Base-by-base conservation (phyloP, 2,113 vertebrate species). In the Mola mola region DNA sequence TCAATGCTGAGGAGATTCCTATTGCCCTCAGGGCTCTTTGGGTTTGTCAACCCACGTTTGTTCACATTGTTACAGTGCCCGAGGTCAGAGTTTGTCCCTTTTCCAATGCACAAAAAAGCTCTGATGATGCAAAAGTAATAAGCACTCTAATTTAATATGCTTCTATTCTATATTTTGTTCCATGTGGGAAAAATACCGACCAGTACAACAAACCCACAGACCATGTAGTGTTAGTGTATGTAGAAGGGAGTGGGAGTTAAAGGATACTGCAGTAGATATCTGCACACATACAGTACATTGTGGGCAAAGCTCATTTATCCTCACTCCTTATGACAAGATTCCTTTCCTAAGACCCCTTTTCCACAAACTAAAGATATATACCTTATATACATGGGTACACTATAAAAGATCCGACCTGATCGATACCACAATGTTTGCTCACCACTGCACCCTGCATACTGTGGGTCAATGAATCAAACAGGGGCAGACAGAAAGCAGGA, bases 231-330 rank as follows among this genome's bases (percentile, higher is more conserved):
- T n/a, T n/a, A n/a, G n/a, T n/a, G n/a, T n/a, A 33, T 40, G 25
- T 19, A 12, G 17, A 11, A 8, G 16, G n/a, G 15, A n/a, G 21
- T 15, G 41, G 6, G 40, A 37, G 5, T 53, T 77, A 72, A 72
- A 79, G 21, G 59, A 65, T 38, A 62, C 48, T 66, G 33, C 51
- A 25, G 44, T 33, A 57, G 33, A 53, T 56, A 33, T n/a, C 33
- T 52, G 24, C 28, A 9, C 9, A 29, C 59, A 68, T 71, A 33
- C 48, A 52, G 65, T 71, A 33, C 48, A 52, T 56, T 58, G 34
- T 43, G 38, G 63, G 33, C 49, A 43, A 68, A 70, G 12, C 38
- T 64, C 31, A 75, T 81, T 74, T 58, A 69, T 66, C 51, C 22
- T 21, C 57, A 64, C n/a, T 77, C 56, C 37, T 44, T n/a, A n/a